A percentile compares a stretch with the other conserved stretches of the same genome.
Conservation (phyloP, 2,113 vertebrate genomes). For the Mesembrinibis cayennensis region DNA sequence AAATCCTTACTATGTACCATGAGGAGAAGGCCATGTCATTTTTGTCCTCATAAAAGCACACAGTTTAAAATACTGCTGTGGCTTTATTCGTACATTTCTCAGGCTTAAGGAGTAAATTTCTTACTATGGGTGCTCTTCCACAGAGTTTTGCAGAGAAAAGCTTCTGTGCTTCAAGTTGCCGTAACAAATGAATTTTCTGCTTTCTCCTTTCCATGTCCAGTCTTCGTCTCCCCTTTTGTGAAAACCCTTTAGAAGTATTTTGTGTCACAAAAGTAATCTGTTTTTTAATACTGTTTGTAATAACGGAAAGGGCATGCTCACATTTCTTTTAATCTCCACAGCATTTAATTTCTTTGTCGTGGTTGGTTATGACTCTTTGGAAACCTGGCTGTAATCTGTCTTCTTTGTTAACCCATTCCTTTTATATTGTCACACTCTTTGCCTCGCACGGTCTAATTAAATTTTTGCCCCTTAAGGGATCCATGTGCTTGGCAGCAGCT, state of each 20-base stretch:
- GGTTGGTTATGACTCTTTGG: neutral
- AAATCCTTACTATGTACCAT: neutral
- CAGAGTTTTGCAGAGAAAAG: neutral
- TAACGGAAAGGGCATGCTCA: neutral
- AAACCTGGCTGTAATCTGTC: neutral
- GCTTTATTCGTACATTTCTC: neutral
- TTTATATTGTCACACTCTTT: neutral
- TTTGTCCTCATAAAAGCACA: neutral
- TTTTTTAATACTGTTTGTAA: neutral
- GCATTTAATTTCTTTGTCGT: neutral
- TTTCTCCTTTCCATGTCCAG: neutral
- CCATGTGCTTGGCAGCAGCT: neutral
- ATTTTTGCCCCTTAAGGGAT: neutral
- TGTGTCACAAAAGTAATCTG: neutral
- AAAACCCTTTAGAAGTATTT: neutral
- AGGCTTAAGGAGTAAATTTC: neutral
- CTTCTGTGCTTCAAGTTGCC: neutral
- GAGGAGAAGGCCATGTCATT: neutral
- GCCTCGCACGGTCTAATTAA: neutral
- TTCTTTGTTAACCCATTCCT: neutral
- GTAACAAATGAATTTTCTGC: neutral
- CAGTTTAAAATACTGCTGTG: neutral
- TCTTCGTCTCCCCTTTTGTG: fast-evolving
- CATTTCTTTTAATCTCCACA: neutral
- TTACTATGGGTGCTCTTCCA: neutral